A percentile compares a stretch with the other conserved stretches of the same genome.
Evolutionary conservation across 2,797 vertebrate species (phyloP).

Genomic region (Sitta carolinensis): DNA sequence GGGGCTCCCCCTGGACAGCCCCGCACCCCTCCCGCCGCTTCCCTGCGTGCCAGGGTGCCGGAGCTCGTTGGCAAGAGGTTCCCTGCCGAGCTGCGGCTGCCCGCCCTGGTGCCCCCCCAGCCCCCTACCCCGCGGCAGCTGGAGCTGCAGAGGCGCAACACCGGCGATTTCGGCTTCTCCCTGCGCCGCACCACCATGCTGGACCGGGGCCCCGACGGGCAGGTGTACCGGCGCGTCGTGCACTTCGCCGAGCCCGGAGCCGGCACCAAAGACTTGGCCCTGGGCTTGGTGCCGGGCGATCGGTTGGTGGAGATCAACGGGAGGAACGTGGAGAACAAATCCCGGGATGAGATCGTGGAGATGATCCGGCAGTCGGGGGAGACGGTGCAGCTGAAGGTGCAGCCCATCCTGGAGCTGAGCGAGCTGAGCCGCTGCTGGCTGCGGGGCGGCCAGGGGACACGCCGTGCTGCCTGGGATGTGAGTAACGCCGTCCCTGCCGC

Average conservation of each 20-base stretch:
- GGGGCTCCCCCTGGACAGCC: conserved; percentile 57
- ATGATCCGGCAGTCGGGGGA: conserved; percentile 98
- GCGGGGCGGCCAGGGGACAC: conserved; percentile 82
- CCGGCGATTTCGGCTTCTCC: conserved; percentile 96
- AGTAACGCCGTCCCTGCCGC: conserved; percentile 47
- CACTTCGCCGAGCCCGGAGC: conserved; percentile 96
- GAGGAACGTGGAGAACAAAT: conserved; percentile 92
- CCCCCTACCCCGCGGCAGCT: conserved; percentile 83
- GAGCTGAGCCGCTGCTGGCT: conserved; percentile 95
- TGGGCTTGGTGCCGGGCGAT: conserved; percentile 94
- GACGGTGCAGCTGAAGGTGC: conserved; percentile 92
- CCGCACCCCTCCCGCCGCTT: not conserved
- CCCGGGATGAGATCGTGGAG: conserved; percentile 96
- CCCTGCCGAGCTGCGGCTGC: conserved; percentile 83
- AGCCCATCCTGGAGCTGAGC: conserved; percentile 94
- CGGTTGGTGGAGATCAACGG: conserved; percentile 94
- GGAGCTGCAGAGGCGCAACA: conserved; percentile 91
- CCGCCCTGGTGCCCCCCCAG: conserved; percentile 81
- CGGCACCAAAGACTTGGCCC: conserved; percentile 91
- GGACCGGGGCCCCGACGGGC: conserved; percentile 87
- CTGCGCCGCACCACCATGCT: conserved; percentile 94
- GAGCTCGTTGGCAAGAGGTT: conserved; percentile 88
- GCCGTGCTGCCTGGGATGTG: conserved; percentile 85
- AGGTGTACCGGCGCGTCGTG: conserved; percentile 88
- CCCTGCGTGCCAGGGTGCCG: conserved; percentile 75